Base-by-base conservation (phyloP, 2,113 vertebrate genomes). In the Semicossyphus pulcher region DNA sequence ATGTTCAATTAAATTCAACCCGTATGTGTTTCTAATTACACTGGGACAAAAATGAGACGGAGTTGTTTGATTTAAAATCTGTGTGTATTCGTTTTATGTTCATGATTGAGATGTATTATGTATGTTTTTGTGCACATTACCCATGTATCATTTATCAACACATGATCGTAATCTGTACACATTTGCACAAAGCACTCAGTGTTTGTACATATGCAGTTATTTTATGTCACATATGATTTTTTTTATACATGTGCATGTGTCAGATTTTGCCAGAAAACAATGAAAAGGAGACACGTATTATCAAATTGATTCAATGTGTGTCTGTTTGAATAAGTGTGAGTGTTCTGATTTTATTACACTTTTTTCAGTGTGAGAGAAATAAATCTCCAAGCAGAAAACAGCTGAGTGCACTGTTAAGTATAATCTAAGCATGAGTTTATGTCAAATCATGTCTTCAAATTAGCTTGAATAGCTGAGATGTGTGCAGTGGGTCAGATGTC, bases 151-250 rank as follows among this genome's bases (percentile, higher is more conserved):
- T 85, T 90, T 93, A 93, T 91, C 87, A 90, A 88, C 90, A 92
- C 88, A 76, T 86, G 79, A 91, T 90, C 86, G 78, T 93, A 92
- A 93, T 93, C 86, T 94, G 89, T 94, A 94, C 89, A 93, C 92
- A 93, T 92, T 93, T 94, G 93, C 93, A 94, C 92, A 94, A 90
- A 91, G 85, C 85, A 91, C 91, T 92, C 92, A 80, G 83, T 93
- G 90, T 94, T 90, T 94, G 91, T 94, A 93, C 91, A 93, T 94
- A 92, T 91, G 83, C 90, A 88, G 78, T 92, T 92, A 81, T 75
- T 86, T 83, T 85, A 71, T 87, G 81, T 90, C 86, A 90, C 81
- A 69, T 91, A 85, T 86, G 57, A 79, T 84, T 88, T 88, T 83
- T 92, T 91, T 89, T 87, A 86, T 92, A 89, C 69, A 86, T 88